These are phyloP conservation scores for Trematomus bernacchii DNA, from an alignment of 2,797 vertebrate genomes.

Conservation along the genomic window DNA sequence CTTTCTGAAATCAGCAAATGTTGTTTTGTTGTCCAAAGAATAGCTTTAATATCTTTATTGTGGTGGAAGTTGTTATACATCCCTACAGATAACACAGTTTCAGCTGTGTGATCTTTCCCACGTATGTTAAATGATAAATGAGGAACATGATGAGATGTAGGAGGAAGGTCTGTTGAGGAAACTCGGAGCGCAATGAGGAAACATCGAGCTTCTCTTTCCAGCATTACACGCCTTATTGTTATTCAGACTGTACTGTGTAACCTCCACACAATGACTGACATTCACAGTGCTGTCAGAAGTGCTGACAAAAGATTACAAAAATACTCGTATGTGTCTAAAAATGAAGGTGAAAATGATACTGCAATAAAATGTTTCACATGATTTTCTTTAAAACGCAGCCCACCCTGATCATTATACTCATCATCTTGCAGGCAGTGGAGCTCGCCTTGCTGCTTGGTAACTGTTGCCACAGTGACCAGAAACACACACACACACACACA, in stretches of 20 bases:
- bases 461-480: conserved; percentile 69
- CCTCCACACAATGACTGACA: not conserved
- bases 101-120: not conserved
- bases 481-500: conserved; percentile 30
- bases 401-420: conserved; percentile 14
- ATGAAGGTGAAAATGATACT: not conserved
- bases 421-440: conserved; percentile 25
- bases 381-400: conserved; percentile 3
- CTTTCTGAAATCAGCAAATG: too few relatives aligned
- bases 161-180: conserved; percentile 33
- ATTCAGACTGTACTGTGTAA: not conserved
- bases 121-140: not conserved
- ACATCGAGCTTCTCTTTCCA: conserved; percentile 27
- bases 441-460: conserved; percentile 59
- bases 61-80: too few relatives aligned
- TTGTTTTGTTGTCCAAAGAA: too few relatives aligned
- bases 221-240: conserved; percentile 1
- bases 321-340: not conserved
- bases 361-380: not conserved
- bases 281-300: not conserved
- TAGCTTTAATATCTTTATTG: too few relatives aligned
- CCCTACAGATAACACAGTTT: not conserved
- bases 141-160: conserved; percentile 20
- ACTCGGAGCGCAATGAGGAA: conserved; percentile 8
- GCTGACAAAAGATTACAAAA: not conserved